Percentiles rank a stretch among this genome's conserved stretches.
Conservation (phyloP, 2,888 invertebrate species). For the Synergus umbraculus region DNA sequence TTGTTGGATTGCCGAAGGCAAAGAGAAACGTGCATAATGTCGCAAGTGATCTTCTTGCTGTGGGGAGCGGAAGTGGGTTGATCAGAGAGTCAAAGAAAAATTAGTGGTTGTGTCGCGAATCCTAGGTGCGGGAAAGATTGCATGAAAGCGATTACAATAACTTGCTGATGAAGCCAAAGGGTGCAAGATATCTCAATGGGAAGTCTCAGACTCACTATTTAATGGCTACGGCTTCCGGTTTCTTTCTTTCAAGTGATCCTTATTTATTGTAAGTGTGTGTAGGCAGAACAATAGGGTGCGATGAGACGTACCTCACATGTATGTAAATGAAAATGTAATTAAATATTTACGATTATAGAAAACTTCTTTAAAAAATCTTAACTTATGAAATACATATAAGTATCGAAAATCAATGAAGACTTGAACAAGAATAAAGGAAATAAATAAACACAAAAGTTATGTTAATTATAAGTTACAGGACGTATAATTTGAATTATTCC, state of each 20-base stretch:
- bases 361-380: not conserved
- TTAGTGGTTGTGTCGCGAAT: conserved; percentile 29
- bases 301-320: not conserved
- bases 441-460: not conserved
- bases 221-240: conserved; percentile 15
- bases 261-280: not conserved
- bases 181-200: conserved; percentile 23
- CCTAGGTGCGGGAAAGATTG: conserved; percentile 22
- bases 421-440: too few species aligned
- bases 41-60: conserved; percentile 34
- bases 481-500: not conserved
- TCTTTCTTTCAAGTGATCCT: not conserved
- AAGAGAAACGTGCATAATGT: conserved; percentile 48
- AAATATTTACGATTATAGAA: too few species aligned
- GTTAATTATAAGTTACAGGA: not conserved
- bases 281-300: not conserved
- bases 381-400: not conserved
- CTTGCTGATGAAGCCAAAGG: conserved; percentile 3
- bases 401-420: not conserved
- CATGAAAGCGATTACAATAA: conserved; percentile 18
- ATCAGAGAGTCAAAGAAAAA: conserved; percentile 20
- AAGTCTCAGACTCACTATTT: conserved; percentile 8
- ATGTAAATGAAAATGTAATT: not conserved
- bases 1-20: conserved; percentile 44
- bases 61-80: conserved; percentile 42